Base-by-base conservation (phyloP, 2,113 vertebrate genomes). In the Centropus unirufus region DNA sequence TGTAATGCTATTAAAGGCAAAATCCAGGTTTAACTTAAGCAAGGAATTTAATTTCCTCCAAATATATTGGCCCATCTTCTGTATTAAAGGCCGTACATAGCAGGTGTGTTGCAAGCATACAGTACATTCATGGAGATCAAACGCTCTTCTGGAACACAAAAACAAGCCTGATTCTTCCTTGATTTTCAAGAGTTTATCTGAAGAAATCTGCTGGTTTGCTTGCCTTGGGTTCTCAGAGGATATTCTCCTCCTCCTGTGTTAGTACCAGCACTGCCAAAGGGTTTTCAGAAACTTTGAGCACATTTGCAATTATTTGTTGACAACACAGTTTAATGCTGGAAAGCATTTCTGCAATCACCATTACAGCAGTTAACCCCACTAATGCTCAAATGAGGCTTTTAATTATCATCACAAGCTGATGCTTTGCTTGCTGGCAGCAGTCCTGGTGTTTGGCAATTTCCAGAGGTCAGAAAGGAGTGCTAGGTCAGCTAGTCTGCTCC, bases 221-320 rank as follows among this genome's bases (percentile, higher is more conserved):
- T 77, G 24, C 73, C 29, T 86, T 90, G 59, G 34, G 83, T 83
- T 92, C 52, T 92, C 30, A 70, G 57, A 73, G 30, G 18, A 61
- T 92, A 82, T 83, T 79, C 9, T 90, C 10, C 19, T 82, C 21
- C 23, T 88, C 16, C 14, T 79, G 61, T 77, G 24, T 83, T 83
- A 80, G 9, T 46, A 55, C 14, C 32, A 67, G 12, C 24, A 52
- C 39, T 93, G 54, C 47, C 9, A 63, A 59, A 86, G 15, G 55
- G 26, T 83, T 96, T 2, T 2, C 29, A 77, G 82, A 80, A 51
- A 76, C 63, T 90, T 72, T 54, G 62, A 76, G 76, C 21, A 11
- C 18, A 9, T 96, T 83, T 80, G 61, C 54, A 63, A 26, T 85
- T 88, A 30, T 72, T 94, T 88, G 67, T 94, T 90, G 51, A 90